A percentile compares a stretch with the other conserved stretches of the same genome.
phyloP scores from a whole-genome alignment of 2,797 vertebrate species.

The Sebastes trivittatus region DNA sequence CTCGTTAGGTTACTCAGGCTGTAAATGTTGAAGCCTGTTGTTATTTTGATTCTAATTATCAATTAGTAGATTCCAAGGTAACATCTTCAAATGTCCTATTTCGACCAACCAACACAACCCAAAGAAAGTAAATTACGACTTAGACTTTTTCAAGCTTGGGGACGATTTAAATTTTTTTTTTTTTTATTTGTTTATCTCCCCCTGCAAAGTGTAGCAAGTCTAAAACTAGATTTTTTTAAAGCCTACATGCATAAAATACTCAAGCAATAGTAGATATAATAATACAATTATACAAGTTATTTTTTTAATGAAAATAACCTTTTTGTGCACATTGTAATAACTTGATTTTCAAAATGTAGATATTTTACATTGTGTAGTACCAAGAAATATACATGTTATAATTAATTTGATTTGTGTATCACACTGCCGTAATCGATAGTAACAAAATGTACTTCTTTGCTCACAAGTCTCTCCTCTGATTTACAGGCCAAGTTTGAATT shows the following conservation, averaged over 20 bases:
- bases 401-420: neutral
- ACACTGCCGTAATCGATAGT: neutral
- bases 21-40: neutral
- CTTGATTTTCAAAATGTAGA: neutral
- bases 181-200: too few relatives aligned
- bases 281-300: neutral
- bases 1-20: neutral
- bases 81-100: neutral
- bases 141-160: neutral
- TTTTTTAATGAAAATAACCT: neutral
- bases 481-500: constrained; percentile 98
- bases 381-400: neutral
- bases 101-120: neutral
- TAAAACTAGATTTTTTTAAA: neutral
- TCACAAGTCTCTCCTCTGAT: neutral
- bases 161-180: neutral
- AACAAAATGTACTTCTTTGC: neutral
- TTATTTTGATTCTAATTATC: neutral
- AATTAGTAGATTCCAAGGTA: neutral
- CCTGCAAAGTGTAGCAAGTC: neutral
- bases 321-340: neutral
- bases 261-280: neutral
- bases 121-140: neutral
- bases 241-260: neutral
- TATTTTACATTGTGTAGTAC: neutral